Percentiles rank a stretch among this genome's conserved stretches.
These are phyloP conservation scores for Phoronis australis DNA, from an alignment of 2,888 invertebrate genomes.

Conservation along the genomic window DNA sequence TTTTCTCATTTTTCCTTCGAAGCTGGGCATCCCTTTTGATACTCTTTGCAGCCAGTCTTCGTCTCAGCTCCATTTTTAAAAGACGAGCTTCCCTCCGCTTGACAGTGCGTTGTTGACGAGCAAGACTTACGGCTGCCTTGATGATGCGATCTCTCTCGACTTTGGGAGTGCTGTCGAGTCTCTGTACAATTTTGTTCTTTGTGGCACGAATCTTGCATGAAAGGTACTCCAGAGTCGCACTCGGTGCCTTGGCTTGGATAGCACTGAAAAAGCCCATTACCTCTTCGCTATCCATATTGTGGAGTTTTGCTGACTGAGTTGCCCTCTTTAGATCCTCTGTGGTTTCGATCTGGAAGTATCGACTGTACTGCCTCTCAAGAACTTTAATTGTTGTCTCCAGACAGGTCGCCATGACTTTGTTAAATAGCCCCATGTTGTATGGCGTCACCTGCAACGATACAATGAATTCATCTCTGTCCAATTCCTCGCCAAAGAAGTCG, in stretches of 20 bases:
- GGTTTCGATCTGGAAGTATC: slow-evolving; percentile 2
- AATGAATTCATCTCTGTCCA: not conserved
- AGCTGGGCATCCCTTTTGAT: no score
- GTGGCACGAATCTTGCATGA: not conserved
- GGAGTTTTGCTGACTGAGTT: slow-evolving; percentile 1
- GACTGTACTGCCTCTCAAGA: slow-evolving; percentile 6
- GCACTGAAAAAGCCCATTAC: slow-evolving; percentile 1
- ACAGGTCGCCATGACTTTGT: not conserved
- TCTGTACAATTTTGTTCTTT: slow-evolving; percentile 1
- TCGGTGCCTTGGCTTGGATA: not conserved
- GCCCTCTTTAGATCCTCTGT: slow-evolving; percentile 5
- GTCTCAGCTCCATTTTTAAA: no score
- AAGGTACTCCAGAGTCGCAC: not conserved
- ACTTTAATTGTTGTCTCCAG: not conserved
- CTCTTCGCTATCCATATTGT: slow-evolving; percentile 1
- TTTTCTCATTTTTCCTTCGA: no score
- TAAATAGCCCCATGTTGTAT: not conserved
- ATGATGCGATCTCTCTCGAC: no score
- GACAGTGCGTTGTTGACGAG: no score
- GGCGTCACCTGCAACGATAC: not conserved
- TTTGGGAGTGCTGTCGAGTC: no score
- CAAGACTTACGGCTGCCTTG: no score
- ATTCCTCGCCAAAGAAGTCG: slow-evolving; percentile 1
- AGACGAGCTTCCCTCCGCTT: no score
- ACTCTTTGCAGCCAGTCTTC: no score